Evolutionary conservation across 53 echinoderm and acorn worm genomes (phyloP), one percentile per base, ranked within the genome.

Genomic region (Luidia sarsii): DNA sequence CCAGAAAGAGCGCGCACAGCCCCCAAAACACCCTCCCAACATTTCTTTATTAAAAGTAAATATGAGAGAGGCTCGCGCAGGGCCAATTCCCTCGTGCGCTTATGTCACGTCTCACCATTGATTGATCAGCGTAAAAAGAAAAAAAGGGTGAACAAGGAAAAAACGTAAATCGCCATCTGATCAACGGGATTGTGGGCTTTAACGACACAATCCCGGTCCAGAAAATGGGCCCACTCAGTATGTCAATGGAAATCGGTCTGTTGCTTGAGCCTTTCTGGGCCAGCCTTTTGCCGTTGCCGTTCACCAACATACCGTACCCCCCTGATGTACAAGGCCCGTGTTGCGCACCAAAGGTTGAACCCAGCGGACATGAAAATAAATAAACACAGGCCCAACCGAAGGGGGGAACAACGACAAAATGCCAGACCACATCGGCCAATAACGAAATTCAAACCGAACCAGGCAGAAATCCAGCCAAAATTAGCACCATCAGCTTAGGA

Each of bases 11-110:
- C 41, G 11, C 11, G 41, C 41, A 41, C 41, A 11, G 11, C 41
- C 11, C 6, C 11, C 6, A 6, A 11, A 41, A 41, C 6, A 11
- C 7, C 36, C 72, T 52, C 70, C 72, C 36, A 72, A 82, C 64
- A 67, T 67, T 82, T 62, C 82, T 67, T 67, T 82, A 82, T 82
- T 82, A 82, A 82, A 82, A 82, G 82, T 68, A 82, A 82, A 82
- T 82, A 82, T 55, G 67, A 68, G 68, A 65, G 60, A 22, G 52
- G 56, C 82, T 67, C 37, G 82, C 82, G 68, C 67, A 56, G 67
- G 53, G 57, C 25, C 67, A 67, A 82, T 82, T 82, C 82, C 72
- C 67, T 30, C 25, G 68, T 82, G 54, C 68, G 39, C 21, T 13
- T 56, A 22, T 41, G 57, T 53, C 54, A 43, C 82, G 54, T 39